These are phyloP conservation scores for Beris morrisii DNA, from an alignment of 2,888 invertebrate species.

Conservation along the genomic window DNA sequence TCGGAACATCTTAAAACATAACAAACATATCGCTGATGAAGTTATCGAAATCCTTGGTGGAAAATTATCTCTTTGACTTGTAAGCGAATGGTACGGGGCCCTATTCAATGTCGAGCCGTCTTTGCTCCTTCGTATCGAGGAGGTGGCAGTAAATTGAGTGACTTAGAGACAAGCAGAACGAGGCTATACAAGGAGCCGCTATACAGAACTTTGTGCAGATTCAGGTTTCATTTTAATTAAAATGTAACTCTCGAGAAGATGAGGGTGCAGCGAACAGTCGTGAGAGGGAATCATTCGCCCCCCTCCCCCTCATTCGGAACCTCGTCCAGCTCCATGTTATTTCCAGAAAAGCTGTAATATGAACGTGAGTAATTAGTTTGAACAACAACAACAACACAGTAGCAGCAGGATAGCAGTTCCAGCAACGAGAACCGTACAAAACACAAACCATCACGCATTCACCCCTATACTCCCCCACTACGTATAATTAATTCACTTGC, in stretches of 20 bases:
- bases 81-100: too few species aligned
- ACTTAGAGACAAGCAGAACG: constrained; percentile 14
- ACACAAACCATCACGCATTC: neutral
- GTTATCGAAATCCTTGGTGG: too few species aligned
- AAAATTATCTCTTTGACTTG: too few species aligned
- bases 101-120: neutral
- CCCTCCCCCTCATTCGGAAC: neutral
- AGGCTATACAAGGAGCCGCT: neutral
- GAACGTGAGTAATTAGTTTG: constrained; percentile 21
- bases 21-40: too few species aligned
- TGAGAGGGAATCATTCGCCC: neutral
- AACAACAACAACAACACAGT: neutral
- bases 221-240: constrained; percentile 32
- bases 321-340: neutral
- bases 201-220: constrained; percentile 16
- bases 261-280: too few species aligned
- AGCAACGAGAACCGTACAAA: neutral
- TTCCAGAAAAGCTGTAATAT: constrained; percentile 3
- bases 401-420: neutral
- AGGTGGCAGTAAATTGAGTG: neutral
- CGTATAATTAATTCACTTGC: constrained; percentile 19
- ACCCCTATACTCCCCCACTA: neutral
- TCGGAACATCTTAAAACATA: too few species aligned
- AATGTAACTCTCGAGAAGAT: constrained; percentile 13
- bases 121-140: neutral